Evolutionary conservation across 2,113 vertebrate genomes (phyloP).

Genomic region (Eleginops maclovinus): DNA sequence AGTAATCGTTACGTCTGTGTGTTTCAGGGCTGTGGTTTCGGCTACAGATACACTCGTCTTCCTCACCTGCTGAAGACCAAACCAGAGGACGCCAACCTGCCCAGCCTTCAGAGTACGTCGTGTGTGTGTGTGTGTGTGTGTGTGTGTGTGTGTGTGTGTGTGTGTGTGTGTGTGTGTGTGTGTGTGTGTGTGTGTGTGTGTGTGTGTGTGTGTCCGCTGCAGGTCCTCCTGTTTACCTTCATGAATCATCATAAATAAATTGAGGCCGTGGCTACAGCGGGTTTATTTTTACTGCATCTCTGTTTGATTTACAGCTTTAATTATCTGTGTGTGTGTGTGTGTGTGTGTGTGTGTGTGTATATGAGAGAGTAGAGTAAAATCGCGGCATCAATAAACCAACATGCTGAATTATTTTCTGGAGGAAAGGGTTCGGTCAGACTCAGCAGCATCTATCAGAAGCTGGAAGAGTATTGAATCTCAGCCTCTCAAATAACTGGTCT

Average conservation of each 20-base stretch:
- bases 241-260: slow-evolving; percentile 51
- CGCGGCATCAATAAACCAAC: not conserved
- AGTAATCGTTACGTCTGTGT: not conserved
- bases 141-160: too few species aligned
- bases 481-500: too few species aligned
- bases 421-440: too few species aligned
- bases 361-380: too few species aligned
- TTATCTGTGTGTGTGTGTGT: slow-evolving; percentile 4
- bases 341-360: not conserved
- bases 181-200: too few species aligned
- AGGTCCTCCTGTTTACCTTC: not conserved
- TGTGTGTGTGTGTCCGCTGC: not conserved
- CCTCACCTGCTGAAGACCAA: slow-evolving; percentile 98
- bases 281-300: slow-evolving; percentile 40
- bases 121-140: too few species aligned
- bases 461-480: too few species aligned
- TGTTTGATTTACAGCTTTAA: slow-evolving; percentile 39
- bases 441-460: too few species aligned
- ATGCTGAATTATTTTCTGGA: not conserved
- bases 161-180: too few species aligned
- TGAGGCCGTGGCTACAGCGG: slow-evolving; percentile 17
- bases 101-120: slow-evolving; percentile 96
- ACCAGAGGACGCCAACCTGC: slow-evolving; percentile 95
- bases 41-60: slow-evolving; percentile 97
- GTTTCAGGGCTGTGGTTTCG: slow-evolving; percentile 94